Evolutionary conservation across 2,113 vertebrate genomes (phyloP).

Genomic region (Bostrychus sinensis): DNA sequence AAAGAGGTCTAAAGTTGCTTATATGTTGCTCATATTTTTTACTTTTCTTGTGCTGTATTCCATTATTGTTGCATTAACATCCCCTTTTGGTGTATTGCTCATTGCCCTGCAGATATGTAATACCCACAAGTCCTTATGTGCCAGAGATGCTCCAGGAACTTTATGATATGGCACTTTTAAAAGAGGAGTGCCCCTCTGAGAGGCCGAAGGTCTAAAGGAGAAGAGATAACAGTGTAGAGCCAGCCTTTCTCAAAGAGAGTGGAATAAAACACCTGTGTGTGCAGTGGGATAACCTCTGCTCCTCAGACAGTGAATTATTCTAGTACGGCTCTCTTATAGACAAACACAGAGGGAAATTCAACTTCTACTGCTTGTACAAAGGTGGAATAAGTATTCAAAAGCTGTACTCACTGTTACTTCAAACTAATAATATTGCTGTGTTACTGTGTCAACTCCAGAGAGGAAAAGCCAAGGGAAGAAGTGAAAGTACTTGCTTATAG

Average conservation of each 20-base stretch:
- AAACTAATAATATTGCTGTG: too few relatives aligned
- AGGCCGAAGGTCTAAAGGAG: slow-evolving; percentile 2
- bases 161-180: slow-evolving; percentile 32
- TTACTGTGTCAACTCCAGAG: too few relatives aligned
- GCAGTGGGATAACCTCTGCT: slow-evolving; percentile 4
- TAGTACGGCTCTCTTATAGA: background rate
- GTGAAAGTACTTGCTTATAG: too few relatives aligned
- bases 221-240: slow-evolving; percentile 5
- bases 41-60: background rate
- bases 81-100: background rate
- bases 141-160: slow-evolving; percentile 20
- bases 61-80: background rate
- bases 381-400: too few relatives aligned
- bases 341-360: background rate
- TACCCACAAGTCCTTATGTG: background rate
- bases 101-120: background rate
- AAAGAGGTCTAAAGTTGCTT: too few relatives aligned
- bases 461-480: too few relatives aligned
- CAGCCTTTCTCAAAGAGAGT: background rate
- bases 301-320: slow-evolving; percentile 4
- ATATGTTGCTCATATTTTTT: too few relatives aligned
- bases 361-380: too few relatives aligned
- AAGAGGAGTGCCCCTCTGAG: slow-evolving; percentile 15
- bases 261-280: slow-evolving; percentile 8
- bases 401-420: background rate